Evolutionary conservation across 1,140 invertebrate species (phyloP), one percentile per base, ranked within the genome.

Genomic region (Aphelinus certus): DNA sequence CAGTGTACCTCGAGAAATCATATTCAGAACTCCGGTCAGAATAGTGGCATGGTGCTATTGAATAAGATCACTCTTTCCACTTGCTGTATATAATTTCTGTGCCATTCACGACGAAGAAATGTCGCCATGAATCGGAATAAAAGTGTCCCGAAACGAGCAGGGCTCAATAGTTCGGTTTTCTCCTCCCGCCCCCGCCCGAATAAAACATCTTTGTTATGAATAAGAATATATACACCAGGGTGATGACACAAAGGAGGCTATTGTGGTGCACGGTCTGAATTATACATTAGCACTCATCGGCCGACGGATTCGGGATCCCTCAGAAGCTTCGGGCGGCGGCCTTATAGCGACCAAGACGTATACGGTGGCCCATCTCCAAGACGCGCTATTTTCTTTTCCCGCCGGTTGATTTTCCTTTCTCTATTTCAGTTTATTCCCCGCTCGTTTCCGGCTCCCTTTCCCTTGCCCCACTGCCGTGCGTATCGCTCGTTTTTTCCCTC

Each of bases 231-330:
- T 26, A 26, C 26, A 26, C 26, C 26, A 26, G 26, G 26, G 26
- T 3, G 43, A 7, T 3, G 7, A 49, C 49, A 69, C n/a, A 60
- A 69, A 58, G 3, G 4, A n/a, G 0, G 9, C 2, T 9, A 43
- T 71, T 62, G 60, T 62, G 42, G 61, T 47, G 3, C 26, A 26
- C 26, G 45, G 43, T 53, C 43, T 55, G 69, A 71, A 71, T 71
- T 48, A 71, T 71, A 53, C 61, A 71, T 64, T 55, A 10, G 51
- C 61, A 49, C 42, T 48, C 1, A 70, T 49, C 26, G 60, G 3
- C 26, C 2, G 49, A 51, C 47, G 26, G 66, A 51, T 53, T 42
- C 49, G n/a, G 4, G 26, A 69, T 48, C n/a, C 55, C 10, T 26
- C 10, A 43, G 49, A 69, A 48, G 55, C 53, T 47, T n/a, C 45